Evolutionary conservation across 1,140 invertebrate species (phyloP), one percentile per base, ranked within the genome.

Genomic region (Panulirus ornatus): DNA sequence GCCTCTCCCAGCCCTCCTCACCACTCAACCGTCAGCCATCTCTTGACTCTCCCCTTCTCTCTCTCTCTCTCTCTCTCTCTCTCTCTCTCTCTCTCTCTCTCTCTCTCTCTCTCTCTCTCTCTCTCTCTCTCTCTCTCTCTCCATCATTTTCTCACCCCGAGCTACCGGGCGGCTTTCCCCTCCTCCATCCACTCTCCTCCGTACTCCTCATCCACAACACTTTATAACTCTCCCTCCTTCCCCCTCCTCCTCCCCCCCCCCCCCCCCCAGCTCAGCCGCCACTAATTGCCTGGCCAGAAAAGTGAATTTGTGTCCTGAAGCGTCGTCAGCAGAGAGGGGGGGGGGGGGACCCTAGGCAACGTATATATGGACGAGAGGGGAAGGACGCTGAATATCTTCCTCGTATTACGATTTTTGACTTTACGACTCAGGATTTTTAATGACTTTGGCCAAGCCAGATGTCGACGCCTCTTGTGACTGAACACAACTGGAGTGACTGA

Each of bases 221-320:
- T 66, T 19, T 66, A 5, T 66, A 5, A 27, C 63, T 8, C 63
- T 22, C 63, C 30, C 63, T 8, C 63, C 30, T 34, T 66, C 63
- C 30, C 22, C 3, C 63, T 66, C 63, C 22, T 19, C 22, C 71
- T 75, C 40, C 22, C 38, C 14, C 22, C 54, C 54, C 54, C 54
- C 16, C 54, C 44, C 14, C 44, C 44, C 44, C 44, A 14, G 44
- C 44, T 22, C 19, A 14, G 14, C 54, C 54, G 22, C 14, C 6
- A 58, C 54, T 58, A 58, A 58, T 58, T 58, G 54, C 54, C 54
- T 58, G 54, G 54, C 54, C 54, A 58, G 54, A 58, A 47, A 58
- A 58, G 54, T 58, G 6, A 58, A 58, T 58, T 58, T 19, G 54
- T 58, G 44, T 47, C 44, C 44, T 47, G 5, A 47, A 47, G 44